These are phyloP conservation scores for Lamprologus tigripictilis DNA, from an alignment of 2,113 vertebrate genomes.

Conservation along the genomic window DNA sequence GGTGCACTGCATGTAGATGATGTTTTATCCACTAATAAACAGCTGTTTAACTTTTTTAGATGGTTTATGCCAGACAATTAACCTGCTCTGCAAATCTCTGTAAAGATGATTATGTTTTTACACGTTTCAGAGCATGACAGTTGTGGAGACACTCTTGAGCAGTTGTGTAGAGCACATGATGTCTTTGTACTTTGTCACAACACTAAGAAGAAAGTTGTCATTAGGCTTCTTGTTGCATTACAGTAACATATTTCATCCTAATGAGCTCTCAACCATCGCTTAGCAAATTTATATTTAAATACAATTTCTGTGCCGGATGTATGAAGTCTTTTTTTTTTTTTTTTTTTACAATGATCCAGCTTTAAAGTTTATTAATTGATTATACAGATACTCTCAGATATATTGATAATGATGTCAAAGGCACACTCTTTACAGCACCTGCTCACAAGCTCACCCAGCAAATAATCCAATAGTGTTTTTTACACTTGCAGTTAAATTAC, in stretches of 20 bases:
- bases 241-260: conserved; percentile 71
- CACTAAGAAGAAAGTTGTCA: conserved; percentile 81
- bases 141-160: conserved; percentile 80
- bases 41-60: conserved; percentile 1
- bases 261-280: conserved; percentile 37
- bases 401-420: neutral
- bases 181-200: conserved; percentile 82
- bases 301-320: neutral
- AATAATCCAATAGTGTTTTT: neutral
- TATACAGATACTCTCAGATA: neutral
- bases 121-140: conserved; percentile 81
- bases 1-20: neutral
- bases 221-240: conserved; percentile 65
- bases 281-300: neutral
- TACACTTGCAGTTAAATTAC: neutral
- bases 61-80: conserved; percentile 82
- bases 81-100: conserved; percentile 84
- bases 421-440: neutral
- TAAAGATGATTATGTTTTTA: conserved; percentile 82
- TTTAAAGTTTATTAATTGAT: neutral
- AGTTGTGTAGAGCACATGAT: conserved; percentile 84
- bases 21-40: neutral
- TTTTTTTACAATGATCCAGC: neutral
- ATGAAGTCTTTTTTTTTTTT: neutral
- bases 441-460: neutral